phyloP scores from a whole-genome alignment of 2,888 invertebrate genomes.

The Temnothorax unifasciatus region DNA sequence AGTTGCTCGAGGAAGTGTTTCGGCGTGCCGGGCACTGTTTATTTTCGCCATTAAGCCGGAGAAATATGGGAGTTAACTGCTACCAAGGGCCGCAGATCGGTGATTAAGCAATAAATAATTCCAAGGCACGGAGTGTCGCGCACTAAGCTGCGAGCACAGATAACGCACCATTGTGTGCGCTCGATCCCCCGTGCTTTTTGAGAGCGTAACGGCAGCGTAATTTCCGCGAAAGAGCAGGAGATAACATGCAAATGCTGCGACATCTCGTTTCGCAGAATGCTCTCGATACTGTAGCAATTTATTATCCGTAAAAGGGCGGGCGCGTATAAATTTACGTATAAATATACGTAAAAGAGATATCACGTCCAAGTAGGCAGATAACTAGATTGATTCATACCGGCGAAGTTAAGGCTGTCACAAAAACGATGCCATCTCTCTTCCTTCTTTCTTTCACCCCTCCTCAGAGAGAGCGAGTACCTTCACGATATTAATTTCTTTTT shows the following conservation, averaged over 20 bases:
- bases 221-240: constrained; percentile 42
- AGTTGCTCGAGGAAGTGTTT: constrained; percentile 18
- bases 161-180: constrained; percentile 31
- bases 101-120: constrained; percentile 62
- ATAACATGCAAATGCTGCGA: constrained; percentile 55
- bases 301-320: constrained; percentile 36
- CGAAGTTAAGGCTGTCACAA: background rate
- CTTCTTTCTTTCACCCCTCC: background rate
- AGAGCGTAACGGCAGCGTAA: constrained; percentile 31
- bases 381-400: constrained; percentile 38
- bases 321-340: constrained; percentile 3
- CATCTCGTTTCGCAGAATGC: constrained; percentile 47
- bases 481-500: background rate
- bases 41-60: constrained; percentile 46
- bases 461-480: background rate
- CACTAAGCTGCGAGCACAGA: constrained; percentile 39
- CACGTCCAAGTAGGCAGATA: constrained; percentile 1
- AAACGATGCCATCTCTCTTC: background rate
- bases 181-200: constrained; percentile 42
- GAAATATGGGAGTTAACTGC: constrained; percentile 57
- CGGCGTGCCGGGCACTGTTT: constrained; percentile 26
- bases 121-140: constrained; percentile 8
- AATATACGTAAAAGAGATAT: constrained; percentile 31
- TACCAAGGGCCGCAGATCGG: constrained; percentile 47
- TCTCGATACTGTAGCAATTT: constrained; percentile 52